Evolutionary conservation across 1,140 invertebrate genomes (phyloP), one percentile per base, ranked within the genome.

Genomic region (Elysia chlorotica): DNA sequence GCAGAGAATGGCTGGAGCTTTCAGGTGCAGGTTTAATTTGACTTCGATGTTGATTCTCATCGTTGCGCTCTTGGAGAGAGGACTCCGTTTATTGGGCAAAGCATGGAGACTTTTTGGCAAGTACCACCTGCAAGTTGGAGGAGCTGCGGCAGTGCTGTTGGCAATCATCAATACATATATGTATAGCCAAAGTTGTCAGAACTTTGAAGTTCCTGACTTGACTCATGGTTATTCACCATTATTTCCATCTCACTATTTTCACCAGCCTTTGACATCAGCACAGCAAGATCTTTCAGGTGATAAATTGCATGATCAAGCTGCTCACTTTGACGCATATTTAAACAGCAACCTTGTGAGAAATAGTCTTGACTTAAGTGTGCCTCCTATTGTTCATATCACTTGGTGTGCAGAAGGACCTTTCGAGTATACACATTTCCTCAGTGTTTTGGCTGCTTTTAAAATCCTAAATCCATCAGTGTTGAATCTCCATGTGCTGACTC

Each of bases 391-490:
- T n/a, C 77, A 77, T 66, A 73, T 68, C 48, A 33, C 78, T 63
- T 78, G 77, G 77, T 85, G 82, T 62, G 48, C 78, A 1, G 71
- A 79, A 2, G 28, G 66, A 10, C 71, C 74, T 6, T 81, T 85
- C 35, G 72, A 77, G 30, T 85, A 81, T 61, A 57, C 76, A 30
- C 70, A 83, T 65, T 84, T 81, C 65, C 38, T 84, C 0, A 79
- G 77, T 56, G 77, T 85, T 35, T 59, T 84, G 14, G 78, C 81
- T 62, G 76, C 72, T 41, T 73, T 68, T 48, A 78, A 78, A 66
- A 33, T 76, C 6, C 37, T 76, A 17, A 65, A 73, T 21, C 77
- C 79, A 31, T 59, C 68, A n/a, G 30, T 74, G 54, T 72, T 81
- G 1, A 35, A 73, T 65, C 73, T 81, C 35, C 76, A 79, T 71